Conservation (phyloP, 2,888 invertebrate species). For the Acrobasis suavella region DNA sequence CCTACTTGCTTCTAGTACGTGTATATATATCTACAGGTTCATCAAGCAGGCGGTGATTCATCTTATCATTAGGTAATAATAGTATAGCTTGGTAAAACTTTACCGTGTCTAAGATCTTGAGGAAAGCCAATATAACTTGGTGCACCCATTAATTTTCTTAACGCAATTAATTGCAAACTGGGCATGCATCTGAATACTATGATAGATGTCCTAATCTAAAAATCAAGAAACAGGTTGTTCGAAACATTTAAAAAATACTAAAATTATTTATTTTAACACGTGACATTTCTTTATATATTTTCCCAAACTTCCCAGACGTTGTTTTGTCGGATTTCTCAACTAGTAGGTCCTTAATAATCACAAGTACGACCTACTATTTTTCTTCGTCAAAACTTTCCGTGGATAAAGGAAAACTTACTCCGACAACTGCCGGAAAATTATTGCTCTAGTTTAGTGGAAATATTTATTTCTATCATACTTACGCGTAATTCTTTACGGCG, state of each 20-base stretch:
- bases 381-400: slow-evolving; percentile 40
- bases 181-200: too few relatives aligned
- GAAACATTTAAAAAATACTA: background rate
- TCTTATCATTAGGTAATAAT: too few relatives aligned
- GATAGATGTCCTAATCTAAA: too few relatives aligned
- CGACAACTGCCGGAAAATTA: slow-evolving; percentile 41
- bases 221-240: too few relatives aligned
- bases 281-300: slow-evolving; percentile 12
- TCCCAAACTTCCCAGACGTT: slow-evolving; percentile 45
- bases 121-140: too few relatives aligned
- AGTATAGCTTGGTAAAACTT: too few relatives aligned
- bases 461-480: slow-evolving; percentile 14
- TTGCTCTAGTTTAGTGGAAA: slow-evolving; percentile 39
- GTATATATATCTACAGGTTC: too few relatives aligned
- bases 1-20: too few relatives aligned
- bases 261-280: background rate
- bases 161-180: too few relatives aligned
- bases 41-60: too few relatives aligned
- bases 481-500: background rate
- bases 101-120: too few relatives aligned
- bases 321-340: slow-evolving; percentile 42
- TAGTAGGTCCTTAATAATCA: slow-evolving; percentile 36
- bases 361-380: slow-evolving; percentile 43
- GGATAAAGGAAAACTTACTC: slow-evolving; percentile 44
- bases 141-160: too few relatives aligned